A percentile compares a stretch with the other conserved stretches of the same genome.
Evolutionary conservation across 1,140 invertebrate species (phyloP).

Genomic region (Euschistus heros): DNA sequence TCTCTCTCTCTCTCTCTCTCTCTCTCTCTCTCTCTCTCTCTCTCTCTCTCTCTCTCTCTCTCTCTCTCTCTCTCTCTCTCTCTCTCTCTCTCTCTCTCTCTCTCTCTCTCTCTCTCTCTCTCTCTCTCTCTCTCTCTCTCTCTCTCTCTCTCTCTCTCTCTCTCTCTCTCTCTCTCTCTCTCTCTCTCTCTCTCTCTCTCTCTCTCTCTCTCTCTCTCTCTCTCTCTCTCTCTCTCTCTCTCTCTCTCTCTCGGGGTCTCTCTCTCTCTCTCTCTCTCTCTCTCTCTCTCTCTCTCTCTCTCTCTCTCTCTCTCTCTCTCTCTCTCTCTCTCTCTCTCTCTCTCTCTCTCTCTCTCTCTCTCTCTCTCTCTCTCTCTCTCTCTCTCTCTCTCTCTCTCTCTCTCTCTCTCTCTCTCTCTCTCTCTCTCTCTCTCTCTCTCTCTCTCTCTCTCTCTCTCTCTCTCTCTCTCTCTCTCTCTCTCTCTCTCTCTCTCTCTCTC

Average conservation of each 20-base stretch:
- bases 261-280: no score
- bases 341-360: background rate
- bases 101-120: conserved; percentile 10
- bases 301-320: no score
- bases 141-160: conserved; percentile 25
- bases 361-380: background rate
- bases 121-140: conserved; percentile 11
- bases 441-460: background rate
- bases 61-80: conserved; percentile 1
- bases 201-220: conserved; percentile 13
- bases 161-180: background rate
- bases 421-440: background rate
- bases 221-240: conserved; percentile 6
- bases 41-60: conserved; percentile 14
- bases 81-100: conserved; percentile 5
- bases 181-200: conserved; percentile 14
- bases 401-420: background rate
- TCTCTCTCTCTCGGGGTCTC: no score
- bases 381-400: background rate
- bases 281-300: no score
- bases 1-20: conserved; percentile 7
- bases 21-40: conserved; percentile 16
- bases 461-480: background rate
- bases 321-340: no score
- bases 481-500: background rate